Base-by-base conservation (phyloP, 2,113 vertebrate species). In the Equus quagga region DNA sequence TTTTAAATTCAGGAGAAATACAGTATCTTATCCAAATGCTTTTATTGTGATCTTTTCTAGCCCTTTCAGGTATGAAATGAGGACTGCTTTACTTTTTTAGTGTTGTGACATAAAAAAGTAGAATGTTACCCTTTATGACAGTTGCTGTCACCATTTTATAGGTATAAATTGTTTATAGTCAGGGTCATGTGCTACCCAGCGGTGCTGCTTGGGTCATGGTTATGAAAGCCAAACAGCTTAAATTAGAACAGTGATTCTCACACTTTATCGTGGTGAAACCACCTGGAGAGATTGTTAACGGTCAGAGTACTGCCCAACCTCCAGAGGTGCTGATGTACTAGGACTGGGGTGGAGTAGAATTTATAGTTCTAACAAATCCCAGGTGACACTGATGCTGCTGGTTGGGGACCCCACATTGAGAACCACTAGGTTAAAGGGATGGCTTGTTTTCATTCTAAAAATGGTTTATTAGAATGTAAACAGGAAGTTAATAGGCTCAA, bases 21-120 rank as follows among this genome's bases (percentile, higher is more conserved):
- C 0, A 56, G 1, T 78, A 56, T 94, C 58, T 92, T 86, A 83
- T 17, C 24, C 46, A 93, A n/a, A 83, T 79, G 18, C 46, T 65
- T 84, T 93, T 90, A 87, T 49, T 93, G 41, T 56, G 41, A 19
- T 84, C 28, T 91, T 89, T 15, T 95, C 54, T 93, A 91, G 23
- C 31, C 3, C 64, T 64, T 79, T 76, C n/a, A 31, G 9, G 21
- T 93, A 31, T 75, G 44, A 78, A 92, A 54, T 92, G 64, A 86
- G 23, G 33, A 91, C 23, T 78, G 36, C 41, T 62, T 91, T 87
- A n/a, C 3, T 49, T 93, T 80, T 80, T 93, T 69, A 62, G 15
- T 70, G 14, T 18, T 67, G 10, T 80, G 23, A 28, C 56, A 82
- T 79, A 70, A 83, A 62, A 95, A 92, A 73, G 70, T 58, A 82